Evolutionary conservation across 2,797 vertebrate species (phyloP), one percentile per base, ranked within the genome.

Genomic region (Gallinago stenura): DNA sequence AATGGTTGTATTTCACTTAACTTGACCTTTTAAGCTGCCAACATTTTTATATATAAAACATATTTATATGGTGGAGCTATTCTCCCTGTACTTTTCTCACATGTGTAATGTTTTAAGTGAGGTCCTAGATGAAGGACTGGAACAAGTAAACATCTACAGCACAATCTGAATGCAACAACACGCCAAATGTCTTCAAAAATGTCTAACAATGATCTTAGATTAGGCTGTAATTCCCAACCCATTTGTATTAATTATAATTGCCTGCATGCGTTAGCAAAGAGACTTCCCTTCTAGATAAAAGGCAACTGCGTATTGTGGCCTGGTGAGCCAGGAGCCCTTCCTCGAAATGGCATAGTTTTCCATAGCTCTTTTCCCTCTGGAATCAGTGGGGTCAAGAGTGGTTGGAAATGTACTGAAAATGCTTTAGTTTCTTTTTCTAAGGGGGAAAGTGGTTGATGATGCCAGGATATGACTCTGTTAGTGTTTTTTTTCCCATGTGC

Each of bases 11-110:
- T 92, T 97, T 93, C 53, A 46, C 46, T 92, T 77, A 82, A 80
- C 25, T 76, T 94, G 87, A 89, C 82, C 72, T 93, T 89, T 91
- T 54, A 83, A 85, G 72, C 54, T 83, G 84, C 92, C 92, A 95
- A 71, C 26, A 33, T 87, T 93, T 90, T 87, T 57, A 24, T 60
- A 25, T n/a, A 33, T 46, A 89, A 92, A 94, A 37, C 26, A 31
- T 87, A 50, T 75, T 94, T 72, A 46, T 56, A 18, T 26, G 28
- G 11, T 26, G 33, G 43, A 90, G 18, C 43, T 82, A 12, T 58
- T 93, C 65, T 90, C 22, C 54, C 7, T 69, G n/a, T 79, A 51
- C 26, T 90, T 87, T 90, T 89, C 58, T 73, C 33, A 60, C 25
- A 35, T 18, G 12, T 53, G 28, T 12, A 62, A 79, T 18, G 8